Evolutionary conservation across 2,888 invertebrate genomes (phyloP), one percentile per base, ranked within the genome.

Genomic region (Drosophila neutralis): DNA sequence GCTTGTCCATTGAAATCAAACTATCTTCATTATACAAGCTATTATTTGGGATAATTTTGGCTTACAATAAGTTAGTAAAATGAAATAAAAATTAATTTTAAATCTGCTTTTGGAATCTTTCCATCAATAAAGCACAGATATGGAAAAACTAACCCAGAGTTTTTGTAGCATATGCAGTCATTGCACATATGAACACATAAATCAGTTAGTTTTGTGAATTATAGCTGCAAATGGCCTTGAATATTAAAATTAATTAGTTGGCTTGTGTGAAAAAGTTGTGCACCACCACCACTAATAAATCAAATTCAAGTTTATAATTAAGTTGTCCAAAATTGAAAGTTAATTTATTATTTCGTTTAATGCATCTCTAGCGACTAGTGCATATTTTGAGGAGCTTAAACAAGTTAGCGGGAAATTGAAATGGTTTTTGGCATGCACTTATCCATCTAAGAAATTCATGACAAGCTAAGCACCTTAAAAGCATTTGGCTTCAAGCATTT

Each of bases 401-500:
- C 2, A 24, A 24, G 13, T 21, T 5, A 33, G 4, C 8, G 52
- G 21, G 2, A 8, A 33, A 33, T 15, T 52, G 4, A 33, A 52
- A 33, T 15, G 3, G 15, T 21, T 15, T 35, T n/a, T 18, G 29
- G 24, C 36, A 56, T 35, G 33, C 52, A 60, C 18, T 21, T n/a
- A 10, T 57, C 18, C 49, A 6, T 15, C 38, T 54, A n/a, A 31
- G 61, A 49, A 49, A 69, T 57, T 42, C 48, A 48, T 29, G 33
- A 36, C 52, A 53, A 38, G 51, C 38, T 76, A 78, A 74, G 69
- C 48, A 51, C 65, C 72, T 88, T 78, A 61, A 73, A 68, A 36
- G 66, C 63, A 64, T 64, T 72, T 77, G 62, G 56, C 66, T 86
- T 86, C 49, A 73, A 80, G 66, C 71, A 61, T 71, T 75, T 73